Evolutionary conservation across 2,797 vertebrate genomes (phyloP).

Genomic region (Trematomus bernacchii): DNA sequence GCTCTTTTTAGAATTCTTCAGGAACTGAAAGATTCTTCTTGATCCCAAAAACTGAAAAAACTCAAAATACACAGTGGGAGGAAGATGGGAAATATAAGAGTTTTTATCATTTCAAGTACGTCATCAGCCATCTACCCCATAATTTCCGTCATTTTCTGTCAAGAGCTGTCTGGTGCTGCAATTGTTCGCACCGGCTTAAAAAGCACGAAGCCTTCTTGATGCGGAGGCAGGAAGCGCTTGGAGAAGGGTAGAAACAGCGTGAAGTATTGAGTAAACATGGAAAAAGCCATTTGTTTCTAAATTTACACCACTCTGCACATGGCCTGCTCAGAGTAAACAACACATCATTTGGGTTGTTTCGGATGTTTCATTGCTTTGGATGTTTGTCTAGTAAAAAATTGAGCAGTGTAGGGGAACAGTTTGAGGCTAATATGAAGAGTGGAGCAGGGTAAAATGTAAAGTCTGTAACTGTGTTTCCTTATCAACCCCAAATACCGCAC

Average conservation of each 20-base stretch:
- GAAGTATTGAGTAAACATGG: slow-evolving; percentile 39
- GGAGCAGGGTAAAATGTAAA: slow-evolving; percentile 17
- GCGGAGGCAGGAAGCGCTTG: slow-evolving; percentile 47
- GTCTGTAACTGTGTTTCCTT: slow-evolving; percentile 32
- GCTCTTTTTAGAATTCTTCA: slow-evolving; percentile 70
- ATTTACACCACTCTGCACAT: slow-evolving; percentile 25
- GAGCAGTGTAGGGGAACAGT: slow-evolving; percentile 7
- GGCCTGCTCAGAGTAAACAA: slow-evolving; percentile 42
- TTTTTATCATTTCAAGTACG: slow-evolving; percentile 49
- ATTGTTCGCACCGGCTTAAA: slow-evolving; percentile 68
- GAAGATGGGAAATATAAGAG: slow-evolving; percentile 24
- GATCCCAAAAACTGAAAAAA: slow-evolving; percentile 62
- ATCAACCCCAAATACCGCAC: slow-evolving; percentile 13
- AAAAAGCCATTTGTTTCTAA: slow-evolving; percentile 41
- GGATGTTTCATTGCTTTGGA: slow-evolving; percentile 28
- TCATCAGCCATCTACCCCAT: slow-evolving; percentile 47
- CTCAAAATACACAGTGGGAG: slow-evolving; percentile 54
- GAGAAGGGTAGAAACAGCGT: slow-evolving; percentile 21
- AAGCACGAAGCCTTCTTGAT: slow-evolving; percentile 38
- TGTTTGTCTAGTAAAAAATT: slow-evolving; percentile 16
- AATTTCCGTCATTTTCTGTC: slow-evolving; percentile 56
- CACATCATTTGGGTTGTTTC: slow-evolving; percentile 20
- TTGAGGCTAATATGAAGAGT: slow-evolving; percentile 5
- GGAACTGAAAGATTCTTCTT: slow-evolving; percentile 67
- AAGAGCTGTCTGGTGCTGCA: slow-evolving; percentile 49